phyloP scores from a whole-genome alignment of 2,113 vertebrate genomes.

The Burhinus oedicnemus region DNA sequence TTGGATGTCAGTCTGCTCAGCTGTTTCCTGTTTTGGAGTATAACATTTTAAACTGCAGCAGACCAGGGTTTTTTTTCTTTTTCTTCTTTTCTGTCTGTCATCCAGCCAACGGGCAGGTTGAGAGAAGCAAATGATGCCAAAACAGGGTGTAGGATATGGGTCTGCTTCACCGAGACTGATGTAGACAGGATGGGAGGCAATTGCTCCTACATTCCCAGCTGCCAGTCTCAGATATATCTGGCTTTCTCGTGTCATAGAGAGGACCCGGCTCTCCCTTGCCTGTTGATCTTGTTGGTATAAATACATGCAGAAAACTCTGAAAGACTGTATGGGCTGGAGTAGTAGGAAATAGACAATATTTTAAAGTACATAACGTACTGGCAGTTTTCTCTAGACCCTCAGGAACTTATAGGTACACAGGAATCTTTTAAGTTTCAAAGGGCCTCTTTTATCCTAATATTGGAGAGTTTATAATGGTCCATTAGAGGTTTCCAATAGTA shows the following conservation, averaged over 20 bases:
- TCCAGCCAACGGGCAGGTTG: background rate
- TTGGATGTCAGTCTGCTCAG: slow-evolving; percentile 65
- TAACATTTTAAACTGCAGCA: background rate
- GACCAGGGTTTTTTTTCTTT: background rate
- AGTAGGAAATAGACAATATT: background rate
- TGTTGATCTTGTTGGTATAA: background rate
- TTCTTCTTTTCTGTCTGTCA: background rate
- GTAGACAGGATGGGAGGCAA: background rate
- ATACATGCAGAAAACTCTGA: background rate
- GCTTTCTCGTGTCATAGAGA: background rate
- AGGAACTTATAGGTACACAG: background rate
- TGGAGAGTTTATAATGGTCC: background rate
- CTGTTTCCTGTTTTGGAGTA: slow-evolving; percentile 63
- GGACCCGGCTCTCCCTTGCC: background rate
- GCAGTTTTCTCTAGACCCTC: background rate
- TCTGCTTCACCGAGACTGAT: background rate
- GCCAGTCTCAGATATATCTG: background rate
- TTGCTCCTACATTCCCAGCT: background rate
- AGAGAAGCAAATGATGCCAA: background rate
- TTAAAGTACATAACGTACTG: background rate
- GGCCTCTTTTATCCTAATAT: background rate
- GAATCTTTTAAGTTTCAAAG: background rate
- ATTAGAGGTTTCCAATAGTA: background rate
- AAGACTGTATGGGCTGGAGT: background rate
- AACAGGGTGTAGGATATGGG: background rate